Conservation (phyloP, 2,113 vertebrate genomes). For the Chaetura pelagica region DNA sequence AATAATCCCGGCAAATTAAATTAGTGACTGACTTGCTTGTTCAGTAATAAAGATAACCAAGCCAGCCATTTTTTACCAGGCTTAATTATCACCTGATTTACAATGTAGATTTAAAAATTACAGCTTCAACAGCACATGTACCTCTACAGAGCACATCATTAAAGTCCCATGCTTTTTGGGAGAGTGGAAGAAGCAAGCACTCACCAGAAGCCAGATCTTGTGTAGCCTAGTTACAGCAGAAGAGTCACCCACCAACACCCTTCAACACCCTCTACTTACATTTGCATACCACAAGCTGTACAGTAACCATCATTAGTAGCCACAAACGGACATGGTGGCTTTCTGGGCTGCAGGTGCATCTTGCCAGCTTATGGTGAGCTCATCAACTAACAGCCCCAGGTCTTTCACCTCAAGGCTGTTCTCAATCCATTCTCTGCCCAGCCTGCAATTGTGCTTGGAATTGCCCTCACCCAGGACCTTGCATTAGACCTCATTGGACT, state of each 20-base stretch:
- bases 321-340: background rate
- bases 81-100: background rate
- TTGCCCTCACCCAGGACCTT: no score
- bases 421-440: no score
- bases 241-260: background rate
- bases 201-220: background rate
- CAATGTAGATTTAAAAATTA: background rate
- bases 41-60: background rate
- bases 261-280: background rate
- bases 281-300: background rate
- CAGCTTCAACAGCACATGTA: background rate
- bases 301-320: background rate
- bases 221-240: background rate
- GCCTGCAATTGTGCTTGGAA: no score
- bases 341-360: no score
- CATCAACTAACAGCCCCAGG: no score
- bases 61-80: background rate
- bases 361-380: no score
- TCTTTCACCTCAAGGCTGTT: no score
- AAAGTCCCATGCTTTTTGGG: background rate
- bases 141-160: background rate
- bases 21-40: background rate
- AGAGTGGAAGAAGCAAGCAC: background rate
- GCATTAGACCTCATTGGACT: no score
- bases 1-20: background rate